Conservation (phyloP, 2,113 vertebrate genomes). For the Gambusia holbrooki region DNA sequence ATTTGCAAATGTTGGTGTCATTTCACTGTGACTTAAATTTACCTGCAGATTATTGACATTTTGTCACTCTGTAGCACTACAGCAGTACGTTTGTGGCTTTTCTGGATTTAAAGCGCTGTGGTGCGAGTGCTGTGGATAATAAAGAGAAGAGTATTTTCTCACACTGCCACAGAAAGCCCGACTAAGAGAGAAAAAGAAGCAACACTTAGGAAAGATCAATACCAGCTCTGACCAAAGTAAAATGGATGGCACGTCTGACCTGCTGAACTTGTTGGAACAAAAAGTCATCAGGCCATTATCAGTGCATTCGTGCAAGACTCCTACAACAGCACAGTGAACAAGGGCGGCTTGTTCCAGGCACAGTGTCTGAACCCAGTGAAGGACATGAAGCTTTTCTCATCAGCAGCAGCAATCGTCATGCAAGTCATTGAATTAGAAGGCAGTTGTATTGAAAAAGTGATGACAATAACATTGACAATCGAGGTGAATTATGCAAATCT, state of each 20-base stretch:
- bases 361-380: neutral
- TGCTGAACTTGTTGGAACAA: slow-evolving; percentile 66
- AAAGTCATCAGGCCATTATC: slow-evolving; percentile 67
- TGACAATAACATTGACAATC: neutral
- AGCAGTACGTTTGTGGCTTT: slow-evolving; percentile 32
- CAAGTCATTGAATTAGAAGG: neutral
- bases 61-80: slow-evolving; percentile 15
- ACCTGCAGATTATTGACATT: slow-evolving; percentile 25
- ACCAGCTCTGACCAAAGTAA: slow-evolving; percentile 50
- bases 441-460: neutral
- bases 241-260: slow-evolving; percentile 68
- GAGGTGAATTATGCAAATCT: neutral
- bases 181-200: slow-evolving; percentile 63
- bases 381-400: neutral
- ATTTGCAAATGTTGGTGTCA: neutral
- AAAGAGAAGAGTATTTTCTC: slow-evolving; percentile 40
- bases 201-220: slow-evolving; percentile 63
- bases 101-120: slow-evolving; percentile 26
- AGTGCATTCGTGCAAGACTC: slow-evolving; percentile 42
- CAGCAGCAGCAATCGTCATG: neutral
- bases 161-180: slow-evolving; percentile 34
- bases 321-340: slow-evolving; percentile 25
- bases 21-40: slow-evolving; percentile 14
- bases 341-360: slow-evolving; percentile 35
- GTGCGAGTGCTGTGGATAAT: slow-evolving; percentile 28